Conservation (phyloP, 1,140 invertebrate genomes). For the Onthophagus taurus region DNA sequence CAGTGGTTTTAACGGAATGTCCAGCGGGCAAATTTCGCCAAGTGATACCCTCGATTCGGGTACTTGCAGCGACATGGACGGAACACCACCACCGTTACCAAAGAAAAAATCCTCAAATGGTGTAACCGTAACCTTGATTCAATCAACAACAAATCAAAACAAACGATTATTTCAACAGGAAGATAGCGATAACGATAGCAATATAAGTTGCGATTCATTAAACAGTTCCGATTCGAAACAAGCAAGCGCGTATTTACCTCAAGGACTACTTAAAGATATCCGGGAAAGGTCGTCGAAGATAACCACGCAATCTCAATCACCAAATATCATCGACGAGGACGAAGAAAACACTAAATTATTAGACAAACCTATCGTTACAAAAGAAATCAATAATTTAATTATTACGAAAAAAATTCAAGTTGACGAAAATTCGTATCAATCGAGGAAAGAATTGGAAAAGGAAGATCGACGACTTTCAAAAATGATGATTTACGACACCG, state of each 20-base stretch:
- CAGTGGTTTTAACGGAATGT: constrained; percentile 49
- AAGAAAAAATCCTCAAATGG: constrained; percentile 51
- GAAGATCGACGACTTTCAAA: constrained; percentile 43
- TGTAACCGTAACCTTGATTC: constrained; percentile 39
- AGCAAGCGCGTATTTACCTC: constrained; percentile 42
- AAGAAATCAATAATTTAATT: constrained; percentile 16
- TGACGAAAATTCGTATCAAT: constrained; percentile 58
- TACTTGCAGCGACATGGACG: constrained; percentile 70
- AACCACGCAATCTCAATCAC: constrained; percentile 30
- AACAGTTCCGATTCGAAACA: constrained; percentile 40
- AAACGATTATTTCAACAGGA: no score
- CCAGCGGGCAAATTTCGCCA: constrained; percentile 68
- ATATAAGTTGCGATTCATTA: constrained; percentile 61
- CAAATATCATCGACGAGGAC: constrained; percentile 31
- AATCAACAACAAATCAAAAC: constrained; percentile 35
- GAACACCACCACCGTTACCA: constrained; percentile 58
- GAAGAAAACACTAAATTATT: constrained; percentile 8
- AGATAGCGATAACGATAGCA: constrained; percentile 58
- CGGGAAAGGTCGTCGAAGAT: constrained; percentile 36
- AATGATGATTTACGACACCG: constrained; percentile 55
- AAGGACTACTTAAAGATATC: constrained; percentile 50
- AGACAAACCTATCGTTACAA: constrained; percentile 1
- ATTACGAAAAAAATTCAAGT: constrained; percentile 42
- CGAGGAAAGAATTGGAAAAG: constrained; percentile 45
- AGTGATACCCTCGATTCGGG: constrained; percentile 71